phyloP scores from a whole-genome alignment of 2,113 vertebrate genomes.

The Aegithalos caudatus region DNA sequence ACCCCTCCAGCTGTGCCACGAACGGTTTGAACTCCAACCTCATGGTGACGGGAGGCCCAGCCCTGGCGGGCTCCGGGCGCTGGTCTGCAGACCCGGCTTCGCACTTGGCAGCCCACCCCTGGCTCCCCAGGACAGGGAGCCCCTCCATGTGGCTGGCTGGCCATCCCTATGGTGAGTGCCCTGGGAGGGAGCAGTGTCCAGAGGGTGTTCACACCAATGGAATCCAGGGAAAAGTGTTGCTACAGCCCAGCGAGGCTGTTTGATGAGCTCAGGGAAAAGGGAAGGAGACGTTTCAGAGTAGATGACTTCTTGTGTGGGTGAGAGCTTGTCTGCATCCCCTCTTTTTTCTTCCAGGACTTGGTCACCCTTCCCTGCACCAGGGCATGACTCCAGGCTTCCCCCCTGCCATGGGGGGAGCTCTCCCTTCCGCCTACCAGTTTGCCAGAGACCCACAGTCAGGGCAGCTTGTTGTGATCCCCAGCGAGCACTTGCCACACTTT shows the following conservation, averaged over 20 bases:
- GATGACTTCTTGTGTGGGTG: rapidly evolving
- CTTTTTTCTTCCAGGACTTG: conserved; percentile 77
- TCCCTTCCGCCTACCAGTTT: conserved; percentile 91
- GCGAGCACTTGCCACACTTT: conserved; percentile 92
- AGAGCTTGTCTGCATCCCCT: background rate
- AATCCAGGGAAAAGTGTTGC: background rate
- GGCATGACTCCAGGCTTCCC: conserved; percentile 88
- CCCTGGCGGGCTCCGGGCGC: conserved; percentile 79
- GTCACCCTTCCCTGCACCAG: conserved; percentile 89
- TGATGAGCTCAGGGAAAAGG: background rate
- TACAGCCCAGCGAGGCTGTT: background rate
- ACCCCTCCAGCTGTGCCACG: conserved; percentile 78
- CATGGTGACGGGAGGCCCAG: conserved; percentile 92
- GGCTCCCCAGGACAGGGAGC: conserved; percentile 87
- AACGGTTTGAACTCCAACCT: conserved; percentile 92
- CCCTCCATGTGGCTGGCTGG: conserved; percentile 91
- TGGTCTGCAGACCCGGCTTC: conserved; percentile 88
- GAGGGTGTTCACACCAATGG: rapidly evolving
- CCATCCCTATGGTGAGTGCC: conserved; percentile 62
- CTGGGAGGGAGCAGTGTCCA: background rate
- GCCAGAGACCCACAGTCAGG: conserved; percentile 93
- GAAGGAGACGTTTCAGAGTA: background rate
- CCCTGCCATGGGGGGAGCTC: conserved; percentile 83
- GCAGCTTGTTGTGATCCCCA: conserved; percentile 92
- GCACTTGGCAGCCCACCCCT: conserved; percentile 88